These are phyloP conservation scores for Sinodicranocentrus sp. DNA, from an alignment of 2,888 invertebrate genomes.

Conservation along the genomic window DNA sequence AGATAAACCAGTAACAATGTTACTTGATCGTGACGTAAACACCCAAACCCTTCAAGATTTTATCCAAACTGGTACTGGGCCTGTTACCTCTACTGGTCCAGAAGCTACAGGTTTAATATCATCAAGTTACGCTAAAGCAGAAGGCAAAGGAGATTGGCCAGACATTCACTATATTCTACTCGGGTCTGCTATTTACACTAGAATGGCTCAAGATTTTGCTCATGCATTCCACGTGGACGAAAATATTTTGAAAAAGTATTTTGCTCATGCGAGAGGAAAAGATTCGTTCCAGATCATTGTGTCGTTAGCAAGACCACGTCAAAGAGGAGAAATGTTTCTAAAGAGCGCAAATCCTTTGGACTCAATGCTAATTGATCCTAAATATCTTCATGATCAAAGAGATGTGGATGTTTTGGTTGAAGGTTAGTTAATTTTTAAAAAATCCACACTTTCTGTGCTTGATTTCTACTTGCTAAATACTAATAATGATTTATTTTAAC, in stretches of 20 bases:
- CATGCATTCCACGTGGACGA: slow-evolving; percentile 68
- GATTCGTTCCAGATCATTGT: slow-evolving; percentile 74
- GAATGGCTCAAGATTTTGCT: slow-evolving; percentile 69
- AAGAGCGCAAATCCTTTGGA: slow-evolving; percentile 47
- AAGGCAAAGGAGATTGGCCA: slow-evolving; percentile 73
- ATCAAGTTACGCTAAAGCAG: slow-evolving; percentile 64
- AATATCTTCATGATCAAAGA: slow-evolving; percentile 71
- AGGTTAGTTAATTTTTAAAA: too few species aligned
- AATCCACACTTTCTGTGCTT: too few species aligned
- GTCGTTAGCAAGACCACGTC: slow-evolving; percentile 67
- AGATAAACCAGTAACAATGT: slow-evolving; percentile 61
- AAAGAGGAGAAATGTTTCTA: slow-evolving; percentile 68
- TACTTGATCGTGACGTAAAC: slow-evolving; percentile 68
- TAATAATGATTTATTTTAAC: too few species aligned
- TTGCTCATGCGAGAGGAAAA: slow-evolving; percentile 65
- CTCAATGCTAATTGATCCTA: slow-evolving; percentile 70
- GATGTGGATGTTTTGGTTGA: slow-evolving; percentile 70
- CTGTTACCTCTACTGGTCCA: slow-evolving; percentile 59
- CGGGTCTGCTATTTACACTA: slow-evolving; percentile 61
- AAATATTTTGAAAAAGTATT: slow-evolving; percentile 66
- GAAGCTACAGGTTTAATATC: slow-evolving; percentile 71
- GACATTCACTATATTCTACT: slow-evolving; percentile 66
- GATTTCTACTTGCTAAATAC: too few species aligned
- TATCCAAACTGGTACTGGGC: slow-evolving; percentile 64
- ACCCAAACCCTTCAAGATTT: slow-evolving; percentile 58